phyloP scores from a whole-genome alignment of 2,113 vertebrate species.

The Chamaea fasciata region DNA sequence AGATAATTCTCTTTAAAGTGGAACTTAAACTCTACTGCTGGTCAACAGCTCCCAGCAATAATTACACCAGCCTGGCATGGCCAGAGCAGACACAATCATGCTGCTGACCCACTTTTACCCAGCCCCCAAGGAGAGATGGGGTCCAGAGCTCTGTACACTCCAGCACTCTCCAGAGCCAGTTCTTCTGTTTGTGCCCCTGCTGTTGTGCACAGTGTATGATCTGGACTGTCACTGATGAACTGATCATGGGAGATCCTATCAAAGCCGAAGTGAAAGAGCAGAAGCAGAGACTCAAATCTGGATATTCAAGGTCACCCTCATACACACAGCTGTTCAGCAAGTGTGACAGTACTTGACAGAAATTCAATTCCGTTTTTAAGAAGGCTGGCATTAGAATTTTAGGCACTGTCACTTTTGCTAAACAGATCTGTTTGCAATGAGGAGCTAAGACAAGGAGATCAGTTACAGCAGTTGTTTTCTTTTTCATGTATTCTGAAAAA shows the following conservation, averaged over 20 bases:
- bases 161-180: not conserved
- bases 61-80: not conserved
- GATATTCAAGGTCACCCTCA: conserved; percentile 51
- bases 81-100: not conserved
- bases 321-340: not conserved
- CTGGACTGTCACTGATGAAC: not conserved
- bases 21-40: not conserved
- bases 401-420: conserved; percentile 18
- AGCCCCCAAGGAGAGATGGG: not conserved
- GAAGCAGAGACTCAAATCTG: not conserved
- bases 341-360: conserved; percentile 36
- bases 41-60: not conserved
- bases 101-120: not conserved
- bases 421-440: not conserved
- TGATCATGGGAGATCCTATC: not conserved
- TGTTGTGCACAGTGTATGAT: not conserved
- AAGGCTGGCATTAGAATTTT: conserved; percentile 26
- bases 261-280: not conserved
- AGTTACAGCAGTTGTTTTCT: not conserved
- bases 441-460: conserved; percentile 22
- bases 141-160: not conserved
- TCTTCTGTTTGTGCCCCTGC: not conserved
- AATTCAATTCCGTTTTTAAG: conserved; percentile 25
- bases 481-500: conserved; percentile 26
- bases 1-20: not conserved